These are phyloP conservation scores for Aproaerema taeniolella DNA, from an alignment of 2,888 invertebrate species.

Conservation along the genomic window DNA sequence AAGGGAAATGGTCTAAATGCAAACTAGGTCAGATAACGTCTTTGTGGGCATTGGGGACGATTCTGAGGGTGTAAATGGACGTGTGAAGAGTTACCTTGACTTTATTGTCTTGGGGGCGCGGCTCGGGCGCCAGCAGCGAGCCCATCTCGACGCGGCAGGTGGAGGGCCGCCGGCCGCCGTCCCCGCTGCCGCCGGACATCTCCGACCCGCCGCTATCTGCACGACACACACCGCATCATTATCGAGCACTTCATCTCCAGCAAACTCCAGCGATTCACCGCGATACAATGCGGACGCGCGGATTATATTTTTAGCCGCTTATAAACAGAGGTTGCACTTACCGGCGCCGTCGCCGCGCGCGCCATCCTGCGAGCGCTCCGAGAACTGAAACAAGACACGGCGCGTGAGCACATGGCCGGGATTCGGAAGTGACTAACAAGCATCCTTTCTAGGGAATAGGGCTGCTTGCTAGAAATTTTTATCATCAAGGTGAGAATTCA, in stretches of 20 bases:
- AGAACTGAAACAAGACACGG: slow-evolving; percentile 57
- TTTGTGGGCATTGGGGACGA: too few species aligned
- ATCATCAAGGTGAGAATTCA: too few species aligned
- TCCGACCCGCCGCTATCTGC: slow-evolving; percentile 64
- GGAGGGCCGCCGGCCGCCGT: slow-evolving; percentile 56
- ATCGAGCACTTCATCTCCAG: too few species aligned
- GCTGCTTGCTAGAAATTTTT: too few species aligned
- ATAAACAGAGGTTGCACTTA: slow-evolving; percentile 37
- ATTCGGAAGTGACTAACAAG: too few species aligned
- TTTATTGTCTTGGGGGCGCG: slow-evolving; percentile 83
- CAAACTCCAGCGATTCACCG: slow-evolving; percentile 33
- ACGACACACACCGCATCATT: slow-evolving; percentile 29
- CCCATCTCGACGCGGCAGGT: slow-evolving; percentile 80
- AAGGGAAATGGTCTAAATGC: too few species aligned
- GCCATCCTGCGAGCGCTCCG: slow-evolving; percentile 66
- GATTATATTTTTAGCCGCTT: slow-evolving; percentile 43
- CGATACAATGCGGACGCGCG: slow-evolving; percentile 36
- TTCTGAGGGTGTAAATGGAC: too few species aligned
- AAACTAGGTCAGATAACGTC: too few species aligned
- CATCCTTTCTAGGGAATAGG: too few species aligned
- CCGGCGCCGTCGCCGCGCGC: slow-evolving; percentile 60
- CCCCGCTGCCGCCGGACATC: slow-evolving; percentile 61
- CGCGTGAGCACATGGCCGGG: slow-evolving; percentile 7
- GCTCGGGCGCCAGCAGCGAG: slow-evolving; percentile 80
- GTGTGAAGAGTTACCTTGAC: slow-evolving; percentile 85